Conservation (phyloP, 2,888 invertebrate species). For the Adineta ricciae region DNA sequence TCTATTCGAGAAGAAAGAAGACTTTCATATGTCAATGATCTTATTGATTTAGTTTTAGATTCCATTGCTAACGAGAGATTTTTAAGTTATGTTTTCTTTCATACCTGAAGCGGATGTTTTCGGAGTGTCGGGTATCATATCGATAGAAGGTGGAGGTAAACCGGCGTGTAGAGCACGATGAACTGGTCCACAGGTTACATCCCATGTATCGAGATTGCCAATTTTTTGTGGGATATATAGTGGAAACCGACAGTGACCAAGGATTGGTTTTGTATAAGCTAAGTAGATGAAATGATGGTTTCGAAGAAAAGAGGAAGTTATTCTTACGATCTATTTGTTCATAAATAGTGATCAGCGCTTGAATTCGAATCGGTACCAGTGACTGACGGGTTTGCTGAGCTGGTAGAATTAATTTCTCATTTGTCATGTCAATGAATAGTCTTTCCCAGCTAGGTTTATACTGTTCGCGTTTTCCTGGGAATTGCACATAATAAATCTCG, state of each 20-base stretch:
- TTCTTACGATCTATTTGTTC: background rate
- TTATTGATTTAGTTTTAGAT: background rate
- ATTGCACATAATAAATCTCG: too few species aligned
- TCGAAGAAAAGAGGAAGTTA: background rate
- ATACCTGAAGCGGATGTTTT: background rate
- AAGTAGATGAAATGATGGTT: background rate
- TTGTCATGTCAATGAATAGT: background rate
- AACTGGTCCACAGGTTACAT: conserved; percentile 22
- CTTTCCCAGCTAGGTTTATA: background rate
- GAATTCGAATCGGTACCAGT: background rate
- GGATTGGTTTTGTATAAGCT: background rate
- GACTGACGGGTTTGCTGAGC: background rate
- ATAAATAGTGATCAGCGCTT: background rate
- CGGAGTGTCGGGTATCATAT: background rate
- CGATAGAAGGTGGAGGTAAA: background rate
- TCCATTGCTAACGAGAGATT: background rate
- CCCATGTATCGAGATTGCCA: conserved; percentile 28
- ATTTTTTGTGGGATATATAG: conserved; percentile 30
- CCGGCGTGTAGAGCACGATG: conserved; percentile 23
- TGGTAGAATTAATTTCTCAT: conserved; percentile 4
- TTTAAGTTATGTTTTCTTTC: background rate
- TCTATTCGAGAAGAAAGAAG: background rate
- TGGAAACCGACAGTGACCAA: conserved; percentile 25
- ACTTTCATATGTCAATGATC: background rate
- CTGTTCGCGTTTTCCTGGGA: background rate